Percentiles rank a stretch among this genome's conserved stretches.
Conservation (phyloP, 2,888 invertebrate species). For the Drosophila phalerata region DNA sequence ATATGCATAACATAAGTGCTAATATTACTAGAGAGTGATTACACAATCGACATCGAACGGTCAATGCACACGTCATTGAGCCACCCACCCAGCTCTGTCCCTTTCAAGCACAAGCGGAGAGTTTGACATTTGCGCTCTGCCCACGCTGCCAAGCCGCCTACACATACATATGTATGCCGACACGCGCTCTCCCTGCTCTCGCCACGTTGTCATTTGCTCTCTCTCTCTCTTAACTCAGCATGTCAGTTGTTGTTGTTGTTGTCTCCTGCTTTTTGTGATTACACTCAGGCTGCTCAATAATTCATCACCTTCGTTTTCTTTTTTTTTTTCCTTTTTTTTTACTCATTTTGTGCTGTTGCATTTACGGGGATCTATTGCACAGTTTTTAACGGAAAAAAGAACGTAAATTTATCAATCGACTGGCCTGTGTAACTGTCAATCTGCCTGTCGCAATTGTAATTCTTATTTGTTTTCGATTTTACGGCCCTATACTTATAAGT, state of each 20-base stretch:
- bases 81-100: conserved; percentile 29
- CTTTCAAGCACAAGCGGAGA: conserved; percentile 8
- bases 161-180: conserved; percentile 19
- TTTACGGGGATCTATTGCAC: conserved; percentile 3
- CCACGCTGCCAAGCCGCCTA: conserved; percentile 24
- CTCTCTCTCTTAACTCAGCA: neutral
- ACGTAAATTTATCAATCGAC: neutral
- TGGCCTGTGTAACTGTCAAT: conserved; percentile 6
- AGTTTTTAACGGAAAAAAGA: conserved; percentile 9
- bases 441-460: conserved; percentile 1
- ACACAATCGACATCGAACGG: conserved; percentile 38
- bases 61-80: conserved; percentile 41
- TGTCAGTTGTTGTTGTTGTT: neutral
- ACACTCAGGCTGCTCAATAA: conserved; percentile 22
- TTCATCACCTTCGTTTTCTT: conserved; percentile 20
- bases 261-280: conserved; percentile 25
- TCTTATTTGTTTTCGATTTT: neutral
- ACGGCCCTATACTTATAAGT: neutral
- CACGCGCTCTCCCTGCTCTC: conserved; percentile 8
- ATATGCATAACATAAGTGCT: conserved; percentile 1
- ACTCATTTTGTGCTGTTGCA: conserved; percentile 7
- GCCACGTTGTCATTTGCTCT: conserved; percentile 6
- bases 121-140: conserved; percentile 32
- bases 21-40: conserved; percentile 28
- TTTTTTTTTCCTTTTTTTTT: neutral